phyloP scores from a whole-genome alignment of 2,888 invertebrate genomes.

The Elysia crispata region DNA sequence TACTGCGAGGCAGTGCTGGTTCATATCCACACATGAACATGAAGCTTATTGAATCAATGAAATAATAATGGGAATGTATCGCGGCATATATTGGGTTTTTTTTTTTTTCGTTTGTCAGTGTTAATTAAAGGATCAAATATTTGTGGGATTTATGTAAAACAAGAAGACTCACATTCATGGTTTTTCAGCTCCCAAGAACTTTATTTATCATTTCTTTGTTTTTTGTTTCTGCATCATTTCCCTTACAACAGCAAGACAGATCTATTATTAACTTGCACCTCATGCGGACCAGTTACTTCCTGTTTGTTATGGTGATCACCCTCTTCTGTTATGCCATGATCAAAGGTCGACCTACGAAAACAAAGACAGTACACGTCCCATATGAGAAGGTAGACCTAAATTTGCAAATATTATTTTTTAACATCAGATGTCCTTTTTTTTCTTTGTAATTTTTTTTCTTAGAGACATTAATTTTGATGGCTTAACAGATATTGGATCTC shows the following conservation, averaged over 20 bases:
- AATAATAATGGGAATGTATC: no score
- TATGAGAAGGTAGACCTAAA: conserved; percentile 41
- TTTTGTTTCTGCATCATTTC: background rate
- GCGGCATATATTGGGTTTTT: no score
- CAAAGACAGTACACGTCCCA: conserved; percentile 53
- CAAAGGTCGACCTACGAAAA: conserved; percentile 66
- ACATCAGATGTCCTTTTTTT: background rate
- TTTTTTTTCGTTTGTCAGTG: no score
- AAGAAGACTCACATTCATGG: background rate
- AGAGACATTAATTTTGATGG: no score
- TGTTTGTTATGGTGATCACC: conserved; percentile 78
- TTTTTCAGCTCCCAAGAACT: background rate
- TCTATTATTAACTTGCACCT: conserved; percentile 77
- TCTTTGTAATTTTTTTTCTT: background rate
- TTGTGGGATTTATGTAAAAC: background rate
- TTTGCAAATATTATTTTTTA: background rate
- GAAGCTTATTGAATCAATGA: no score
- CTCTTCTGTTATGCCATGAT: conserved; percentile 76
- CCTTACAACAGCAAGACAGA: conserved; percentile 71
- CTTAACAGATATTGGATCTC: no score
- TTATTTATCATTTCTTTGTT: background rate
- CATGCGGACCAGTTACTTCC: conserved; percentile 78
- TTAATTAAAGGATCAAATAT: no score
- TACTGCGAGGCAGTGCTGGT: no score
- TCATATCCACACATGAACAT: no score